These are phyloP conservation scores for Dendrocopos noguchii DNA, from an alignment of 2,113 vertebrate species.

Conservation along the genomic window DNA sequence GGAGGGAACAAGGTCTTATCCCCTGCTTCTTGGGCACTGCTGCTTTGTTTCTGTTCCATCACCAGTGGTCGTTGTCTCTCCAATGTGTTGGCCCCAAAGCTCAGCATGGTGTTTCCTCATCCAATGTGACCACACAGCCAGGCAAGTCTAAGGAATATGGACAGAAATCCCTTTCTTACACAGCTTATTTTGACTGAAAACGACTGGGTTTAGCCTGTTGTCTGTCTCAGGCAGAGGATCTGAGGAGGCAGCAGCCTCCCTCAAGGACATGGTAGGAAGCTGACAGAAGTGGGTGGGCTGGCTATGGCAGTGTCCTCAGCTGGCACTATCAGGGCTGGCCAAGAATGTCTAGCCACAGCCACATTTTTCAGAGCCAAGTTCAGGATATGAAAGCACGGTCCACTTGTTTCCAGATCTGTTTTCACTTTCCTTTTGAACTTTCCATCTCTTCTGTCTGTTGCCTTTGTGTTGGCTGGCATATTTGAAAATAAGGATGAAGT, in stretches of 20 bases:
- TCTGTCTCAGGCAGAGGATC: not conserved
- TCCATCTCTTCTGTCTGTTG: not conserved
- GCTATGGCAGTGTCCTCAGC: constrained; percentile 1
- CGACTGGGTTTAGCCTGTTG: not conserved
- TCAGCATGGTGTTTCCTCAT: not conserved
- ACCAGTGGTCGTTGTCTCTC: not conserved
- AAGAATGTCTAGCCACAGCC: not conserved
- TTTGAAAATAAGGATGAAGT: not conserved
- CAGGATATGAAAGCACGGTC: not conserved
- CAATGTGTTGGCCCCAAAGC: not conserved
- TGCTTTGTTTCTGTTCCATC: not conserved
- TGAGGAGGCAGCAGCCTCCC: not conserved
- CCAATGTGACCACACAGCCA: not conserved
- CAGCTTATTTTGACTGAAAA: not conserved
- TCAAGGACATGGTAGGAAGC: not conserved
- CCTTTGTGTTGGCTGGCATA: not conserved
- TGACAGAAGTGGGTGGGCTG: not conserved
- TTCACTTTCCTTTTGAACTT: constrained; percentile 28
- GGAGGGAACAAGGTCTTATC: not conserved
- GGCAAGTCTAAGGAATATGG: not conserved
- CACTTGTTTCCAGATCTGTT: not conserved
- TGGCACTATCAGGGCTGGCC: not conserved
- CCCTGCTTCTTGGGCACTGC: fast-evolving
- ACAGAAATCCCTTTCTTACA: not conserved
- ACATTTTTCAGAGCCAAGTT: not conserved